Conservation (phyloP, 2,888 invertebrate genomes). For the Tetropium fuscum region DNA sequence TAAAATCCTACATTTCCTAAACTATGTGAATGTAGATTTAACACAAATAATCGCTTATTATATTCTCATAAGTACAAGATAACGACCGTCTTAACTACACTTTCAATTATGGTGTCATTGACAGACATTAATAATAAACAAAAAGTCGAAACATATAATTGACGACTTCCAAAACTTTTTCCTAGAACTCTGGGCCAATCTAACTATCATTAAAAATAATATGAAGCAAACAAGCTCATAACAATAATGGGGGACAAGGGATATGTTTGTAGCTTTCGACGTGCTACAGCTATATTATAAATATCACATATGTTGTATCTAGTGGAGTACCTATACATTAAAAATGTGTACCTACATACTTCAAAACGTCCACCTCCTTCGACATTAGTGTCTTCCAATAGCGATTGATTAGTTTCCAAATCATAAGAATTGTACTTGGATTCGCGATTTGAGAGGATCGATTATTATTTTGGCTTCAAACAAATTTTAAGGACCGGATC, state of each 20-base stretch:
- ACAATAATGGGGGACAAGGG: no score
- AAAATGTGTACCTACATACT: no score
- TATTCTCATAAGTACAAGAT: background rate
- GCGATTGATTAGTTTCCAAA: no score
- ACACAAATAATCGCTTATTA: constrained; percentile 1
- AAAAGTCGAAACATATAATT: constrained; percentile 11
- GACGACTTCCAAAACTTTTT: constrained; percentile 20
- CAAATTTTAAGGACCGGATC: background rate
- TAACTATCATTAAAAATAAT: constrained; percentile 10
- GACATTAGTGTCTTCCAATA: no score
- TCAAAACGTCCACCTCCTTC: no score
- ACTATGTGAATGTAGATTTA: background rate
- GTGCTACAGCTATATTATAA: no score
- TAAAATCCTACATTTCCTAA: background rate
- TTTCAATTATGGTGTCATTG: constrained; percentile 24
- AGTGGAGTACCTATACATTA: no score
- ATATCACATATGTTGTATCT: no score
- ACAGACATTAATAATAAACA: background rate
- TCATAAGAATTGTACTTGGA: no score
- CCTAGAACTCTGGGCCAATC: constrained; percentile 1
- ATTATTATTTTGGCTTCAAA: no score
- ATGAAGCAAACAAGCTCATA: background rate
- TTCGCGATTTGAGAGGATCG: no score
- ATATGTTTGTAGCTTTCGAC: no score
- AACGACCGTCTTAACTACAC: constrained; percentile 10